Evolutionary conservation across 2,797 vertebrate species (phyloP), one percentile per base, ranked within the genome.

Genomic region (Caiman crocodilus): DNA sequence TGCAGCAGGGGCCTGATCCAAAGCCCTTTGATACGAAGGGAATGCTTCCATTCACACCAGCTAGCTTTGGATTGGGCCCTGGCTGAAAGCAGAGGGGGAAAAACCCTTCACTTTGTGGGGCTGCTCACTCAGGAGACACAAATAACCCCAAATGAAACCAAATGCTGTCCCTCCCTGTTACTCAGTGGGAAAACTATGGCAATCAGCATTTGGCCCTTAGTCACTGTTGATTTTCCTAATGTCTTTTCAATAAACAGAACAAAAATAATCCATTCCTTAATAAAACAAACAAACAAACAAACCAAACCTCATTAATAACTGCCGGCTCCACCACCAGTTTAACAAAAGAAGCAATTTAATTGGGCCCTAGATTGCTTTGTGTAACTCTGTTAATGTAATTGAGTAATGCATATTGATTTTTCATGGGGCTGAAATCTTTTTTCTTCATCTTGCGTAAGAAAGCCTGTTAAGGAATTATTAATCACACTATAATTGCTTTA

Each of bases 361-460:
- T 96, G 97, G 93, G 91, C 84, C 80, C 92, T 88, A 82, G 92
- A 96, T 97, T 97, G 81, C 94, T 96, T 96, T 95, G 91, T 96
- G 89, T 93, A 96, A 96, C 95, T 97, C 96, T 1, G 14, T 96
- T 98, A 97, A 97, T 96, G 96, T 97, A 97, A 98, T 96, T 97
- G 97, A 98, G 95, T 97, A 97, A 98, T 96, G 94, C 50, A 73
- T 97, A 98, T 97, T 97, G 98, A 98, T 98, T 98, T 97, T 98
- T 96, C 96, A 96, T 94, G 93, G 94, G 94, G 88, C 91, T 96
- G 96, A 97, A 97, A 96, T 96, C 90, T 96, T 97, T 97, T 93
- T 95, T 92, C 95, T 96, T 97, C 95, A 96, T 98, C 92, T 96
- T 5, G 1, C 92, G 83, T 95, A 96, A 96, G 95, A 95, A 97